These are phyloP conservation scores for Papilio xuthus DNA, from an alignment of 1,140 invertebrate species.

Conservation along the genomic window DNA sequence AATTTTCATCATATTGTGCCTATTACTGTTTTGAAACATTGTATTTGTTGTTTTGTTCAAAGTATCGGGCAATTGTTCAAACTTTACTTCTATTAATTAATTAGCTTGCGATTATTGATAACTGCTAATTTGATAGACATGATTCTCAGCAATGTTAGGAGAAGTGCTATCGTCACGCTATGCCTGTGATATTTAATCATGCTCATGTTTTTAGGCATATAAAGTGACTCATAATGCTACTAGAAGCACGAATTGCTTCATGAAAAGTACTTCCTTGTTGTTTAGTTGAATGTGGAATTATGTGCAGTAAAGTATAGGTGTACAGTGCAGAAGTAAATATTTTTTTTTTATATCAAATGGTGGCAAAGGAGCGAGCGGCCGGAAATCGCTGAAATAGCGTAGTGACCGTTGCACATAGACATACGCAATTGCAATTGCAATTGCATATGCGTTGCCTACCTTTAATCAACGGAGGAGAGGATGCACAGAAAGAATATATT, in stretches of 20 bases:
- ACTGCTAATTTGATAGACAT: neutral
- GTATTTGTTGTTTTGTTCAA: too few species aligned
- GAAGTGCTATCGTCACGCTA: neutral
- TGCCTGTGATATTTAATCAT: neutral
- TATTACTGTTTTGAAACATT: too few species aligned
- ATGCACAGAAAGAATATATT: too few species aligned
- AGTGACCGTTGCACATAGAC: too few species aligned
- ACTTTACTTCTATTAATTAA: neutral
- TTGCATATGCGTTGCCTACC: too few species aligned
- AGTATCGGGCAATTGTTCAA: neutral
- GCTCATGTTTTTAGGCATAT: neutral
- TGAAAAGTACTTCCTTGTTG: neutral
- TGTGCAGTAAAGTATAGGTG: too few species aligned
- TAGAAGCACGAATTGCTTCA: too few species aligned
- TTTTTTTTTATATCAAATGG: neutral
- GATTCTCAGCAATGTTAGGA: constrained; percentile 39
- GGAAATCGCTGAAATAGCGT: too few species aligned
- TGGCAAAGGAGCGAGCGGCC: too few species aligned
- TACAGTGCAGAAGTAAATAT: neutral
- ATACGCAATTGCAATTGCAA: too few species aligned
- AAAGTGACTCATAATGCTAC: neutral
- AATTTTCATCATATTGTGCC: too few species aligned
- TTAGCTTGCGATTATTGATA: neutral
- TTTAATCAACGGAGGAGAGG: too few species aligned
- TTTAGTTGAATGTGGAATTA: neutral